Evolutionary conservation across 2,113 vertebrate species (phyloP).

Genomic region (Tragulus kanchil): DNA sequence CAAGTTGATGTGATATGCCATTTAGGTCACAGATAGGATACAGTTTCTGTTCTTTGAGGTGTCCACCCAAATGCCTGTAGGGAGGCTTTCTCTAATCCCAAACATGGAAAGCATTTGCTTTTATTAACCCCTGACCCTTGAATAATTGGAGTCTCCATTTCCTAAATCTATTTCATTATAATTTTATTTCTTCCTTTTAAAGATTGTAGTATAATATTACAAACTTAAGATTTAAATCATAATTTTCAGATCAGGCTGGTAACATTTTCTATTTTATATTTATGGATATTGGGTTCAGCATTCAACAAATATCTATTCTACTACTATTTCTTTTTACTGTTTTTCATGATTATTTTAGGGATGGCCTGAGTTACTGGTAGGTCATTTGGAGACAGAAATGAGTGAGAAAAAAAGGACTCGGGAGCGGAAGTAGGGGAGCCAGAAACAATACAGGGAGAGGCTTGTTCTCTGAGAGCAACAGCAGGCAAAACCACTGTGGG

Average conservation of each 20-base stretch:
- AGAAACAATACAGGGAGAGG: background rate
- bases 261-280: slow-evolving; percentile 45
- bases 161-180: background rate
- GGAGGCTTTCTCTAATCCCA: background rate
- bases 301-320: background rate
- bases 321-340: background rate
- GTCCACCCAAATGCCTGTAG: background rate
- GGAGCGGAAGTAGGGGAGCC: background rate
- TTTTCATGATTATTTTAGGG: background rate
- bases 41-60: background rate
- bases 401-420: background rate
- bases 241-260: background rate
- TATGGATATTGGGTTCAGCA: background rate
- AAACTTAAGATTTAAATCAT: background rate
- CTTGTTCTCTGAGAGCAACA: background rate
- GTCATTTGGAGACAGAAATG: slow-evolving; percentile 20
- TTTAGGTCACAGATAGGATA: slow-evolving; percentile 13
- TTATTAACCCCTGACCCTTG: background rate
- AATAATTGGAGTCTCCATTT: background rate
- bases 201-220: background rate
- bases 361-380: background rate
- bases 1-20: slow-evolving; percentile 69
- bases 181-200: background rate
- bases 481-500: background rate
- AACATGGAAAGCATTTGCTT: background rate